These are phyloP conservation scores for Pasiphila rectangulata DNA, from an alignment of 2,888 invertebrate species.

Conservation along the genomic window DNA sequence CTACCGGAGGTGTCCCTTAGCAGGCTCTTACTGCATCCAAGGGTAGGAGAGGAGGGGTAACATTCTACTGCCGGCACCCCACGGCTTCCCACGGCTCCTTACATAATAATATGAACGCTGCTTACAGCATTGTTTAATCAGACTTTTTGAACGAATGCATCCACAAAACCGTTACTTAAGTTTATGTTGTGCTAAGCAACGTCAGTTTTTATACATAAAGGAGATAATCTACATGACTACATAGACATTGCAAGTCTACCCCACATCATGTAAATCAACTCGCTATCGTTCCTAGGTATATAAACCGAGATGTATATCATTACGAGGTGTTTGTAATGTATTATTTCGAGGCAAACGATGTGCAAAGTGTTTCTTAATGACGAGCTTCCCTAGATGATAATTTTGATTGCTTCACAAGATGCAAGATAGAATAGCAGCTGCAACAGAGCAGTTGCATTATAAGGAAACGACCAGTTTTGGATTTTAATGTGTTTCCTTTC, in stretches of 20 bases:
- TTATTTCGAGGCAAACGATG: constrained; percentile 17
- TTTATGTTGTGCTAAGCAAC: no score
- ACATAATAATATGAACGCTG: no score
- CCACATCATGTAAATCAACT: constrained; percentile 3
- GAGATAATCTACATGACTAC: not conserved
- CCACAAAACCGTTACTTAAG: no score
- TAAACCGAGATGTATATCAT: constrained; percentile 8
- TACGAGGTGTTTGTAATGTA: constrained; percentile 17
- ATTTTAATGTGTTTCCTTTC: constrained; percentile 41
- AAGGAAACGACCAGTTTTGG: constrained; percentile 38
- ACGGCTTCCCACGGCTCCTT: no score
- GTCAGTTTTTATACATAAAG: not conserved
- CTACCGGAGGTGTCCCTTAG: no score
- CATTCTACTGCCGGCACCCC: no score
- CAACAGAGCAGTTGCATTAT: constrained; percentile 30
- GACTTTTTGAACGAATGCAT: no score
- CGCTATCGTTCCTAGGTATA: constrained; percentile 8
- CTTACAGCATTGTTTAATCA: no score
- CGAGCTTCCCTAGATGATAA: constrained; percentile 15
- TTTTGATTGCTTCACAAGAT: constrained; percentile 31
- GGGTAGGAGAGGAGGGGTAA: no score
- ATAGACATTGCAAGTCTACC: no score
- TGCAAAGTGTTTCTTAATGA: constrained; percentile 22
- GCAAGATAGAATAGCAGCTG: constrained; percentile 10
- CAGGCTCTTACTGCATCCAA: no score